Percentiles rank a stretch among this genome's conserved stretches.
phyloP scores from a whole-genome alignment of 2,888 invertebrate genomes.

The Drosophila siamana region DNA sequence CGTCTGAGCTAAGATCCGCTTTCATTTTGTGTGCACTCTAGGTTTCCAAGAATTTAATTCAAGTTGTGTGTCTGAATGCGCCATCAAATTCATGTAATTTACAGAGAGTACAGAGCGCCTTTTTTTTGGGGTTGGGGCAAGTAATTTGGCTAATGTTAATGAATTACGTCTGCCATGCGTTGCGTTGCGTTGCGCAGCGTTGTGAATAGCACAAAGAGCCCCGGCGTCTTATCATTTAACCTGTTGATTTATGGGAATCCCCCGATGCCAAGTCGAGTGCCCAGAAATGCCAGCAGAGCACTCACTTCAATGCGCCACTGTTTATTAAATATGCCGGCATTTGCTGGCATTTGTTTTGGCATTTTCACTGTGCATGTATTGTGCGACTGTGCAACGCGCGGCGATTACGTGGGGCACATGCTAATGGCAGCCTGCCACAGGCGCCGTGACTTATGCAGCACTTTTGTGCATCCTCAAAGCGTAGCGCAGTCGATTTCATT shows the following conservation, averaged over 20 bases:
- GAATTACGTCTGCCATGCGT: constrained; percentile 62
- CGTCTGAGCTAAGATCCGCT: background rate
- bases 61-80: background rate
- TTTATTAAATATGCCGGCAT: constrained; percentile 69
- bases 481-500: constrained; percentile 67
- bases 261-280: constrained; percentile 18
- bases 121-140: constrained; percentile 9
- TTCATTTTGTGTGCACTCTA: constrained; percentile 1
- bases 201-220: constrained; percentile 14
- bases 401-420: constrained; percentile 71
- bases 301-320: constrained; percentile 68
- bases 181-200: constrained; percentile 6
- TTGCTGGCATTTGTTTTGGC: constrained; percentile 41
- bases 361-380: constrained; percentile 19
- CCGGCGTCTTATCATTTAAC: constrained; percentile 62
- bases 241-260: constrained; percentile 70
- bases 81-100: constrained; percentile 28
- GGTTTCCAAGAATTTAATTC: constrained; percentile 11
- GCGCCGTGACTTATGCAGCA: constrained; percentile 60
- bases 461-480: constrained; percentile 62
- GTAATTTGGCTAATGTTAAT: constrained; percentile 74
- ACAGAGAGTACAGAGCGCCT: too few relatives aligned
- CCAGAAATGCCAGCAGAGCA: constrained; percentile 44
- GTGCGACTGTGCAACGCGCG: constrained; percentile 39
- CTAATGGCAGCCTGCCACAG: constrained; percentile 61